Base-by-base conservation (phyloP, 1,140 invertebrate genomes). In the Aphelinus atriplicis region DNA sequence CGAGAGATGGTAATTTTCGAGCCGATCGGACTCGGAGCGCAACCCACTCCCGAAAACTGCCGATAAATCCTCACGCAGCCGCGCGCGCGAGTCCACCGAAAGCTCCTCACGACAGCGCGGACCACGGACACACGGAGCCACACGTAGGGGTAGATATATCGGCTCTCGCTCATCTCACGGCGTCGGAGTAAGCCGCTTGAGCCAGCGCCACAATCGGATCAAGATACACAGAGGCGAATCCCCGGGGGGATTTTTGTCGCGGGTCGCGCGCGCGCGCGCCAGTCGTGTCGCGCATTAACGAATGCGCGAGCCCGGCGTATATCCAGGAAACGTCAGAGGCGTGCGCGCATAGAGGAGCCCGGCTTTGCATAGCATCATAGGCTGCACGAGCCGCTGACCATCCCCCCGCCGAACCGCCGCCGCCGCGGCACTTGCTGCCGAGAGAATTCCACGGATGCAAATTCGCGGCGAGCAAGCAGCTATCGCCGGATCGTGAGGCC, bases 371-470 rank as follows among this genome's bases (percentile, higher is more conserved):
- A 75, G 67, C 74, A 73, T 78, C 77, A 75, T 78, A 75, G 68
- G 51, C 56, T 53, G 58, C 70, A 74, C 66, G 76, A 75, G 73
- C 60, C 7, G 71, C 51, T 65, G 71, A 65, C 62, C 71, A 51
- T 50, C 63, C 10, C 63, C 7, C 48, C 48, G 9, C 51, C 9
- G 4, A 9, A 6, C 4, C 9, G 51, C 51, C 9, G 4, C 51
- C 9, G 4, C 4, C 51, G 4, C 43, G 1, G 10, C 62, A 58
- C 56, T 2, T 55, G 46, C 67, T 10, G 46, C 67, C 67, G 63
- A 56, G 67, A 77, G 81, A 81, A 87, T 87, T 86, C 85, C 85
- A 82, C 77, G 77, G 82, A 87, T 87, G 85, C 85, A 87, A 87
- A 87, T 87, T 87, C 84, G 80, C 80, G 71, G 77, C 77, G 78